Percentiles rank a stretch among this genome's conserved stretches.
phyloP scores from a whole-genome alignment of 2,888 invertebrate genomes.

The Eristalis intricaria region DNA sequence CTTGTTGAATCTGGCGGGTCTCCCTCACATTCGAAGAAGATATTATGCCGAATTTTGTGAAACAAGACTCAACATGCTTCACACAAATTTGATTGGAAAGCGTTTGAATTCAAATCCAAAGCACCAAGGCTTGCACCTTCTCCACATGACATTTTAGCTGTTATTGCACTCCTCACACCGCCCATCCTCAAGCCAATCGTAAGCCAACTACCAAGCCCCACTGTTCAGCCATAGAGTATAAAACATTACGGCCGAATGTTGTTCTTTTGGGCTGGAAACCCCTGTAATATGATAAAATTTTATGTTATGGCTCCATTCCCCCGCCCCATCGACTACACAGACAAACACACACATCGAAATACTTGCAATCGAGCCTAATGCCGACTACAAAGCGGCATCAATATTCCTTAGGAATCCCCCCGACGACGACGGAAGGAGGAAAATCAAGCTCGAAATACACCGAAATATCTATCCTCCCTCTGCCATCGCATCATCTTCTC shows the following conservation, averaged over 20 bases:
- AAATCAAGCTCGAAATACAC: constrained; percentile 26
- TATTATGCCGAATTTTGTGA: too few species aligned
- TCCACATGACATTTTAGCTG: too few species aligned
- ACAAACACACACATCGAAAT: constrained; percentile 9
- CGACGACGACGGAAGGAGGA: neutral
- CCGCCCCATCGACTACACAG: constrained; percentile 19
- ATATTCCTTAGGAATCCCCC: constrained; percentile 59
- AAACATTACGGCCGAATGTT: constrained; percentile 61
- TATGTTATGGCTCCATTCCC: constrained; percentile 71
- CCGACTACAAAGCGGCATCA: constrained; percentile 63
- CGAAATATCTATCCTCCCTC: neutral
- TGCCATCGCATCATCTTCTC: too few species aligned
- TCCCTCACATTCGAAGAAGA: too few species aligned
- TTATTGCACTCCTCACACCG: too few species aligned
- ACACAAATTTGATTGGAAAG: too few species aligned
- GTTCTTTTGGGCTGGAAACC: constrained; percentile 50
- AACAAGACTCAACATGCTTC: too few species aligned
- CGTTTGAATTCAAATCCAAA: too few species aligned
- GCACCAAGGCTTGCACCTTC: too few species aligned
- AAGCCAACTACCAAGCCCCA: neutral
- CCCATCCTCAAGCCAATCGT: neutral
- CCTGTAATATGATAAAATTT: constrained; percentile 70
- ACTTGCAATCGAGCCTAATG: constrained; percentile 32
- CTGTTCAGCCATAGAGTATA: constrained; percentile 33
- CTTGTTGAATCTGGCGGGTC: too few species aligned